phyloP scores from a whole-genome alignment of 2,113 vertebrate genomes.

The Microtus pennsylvanicus region DNA sequence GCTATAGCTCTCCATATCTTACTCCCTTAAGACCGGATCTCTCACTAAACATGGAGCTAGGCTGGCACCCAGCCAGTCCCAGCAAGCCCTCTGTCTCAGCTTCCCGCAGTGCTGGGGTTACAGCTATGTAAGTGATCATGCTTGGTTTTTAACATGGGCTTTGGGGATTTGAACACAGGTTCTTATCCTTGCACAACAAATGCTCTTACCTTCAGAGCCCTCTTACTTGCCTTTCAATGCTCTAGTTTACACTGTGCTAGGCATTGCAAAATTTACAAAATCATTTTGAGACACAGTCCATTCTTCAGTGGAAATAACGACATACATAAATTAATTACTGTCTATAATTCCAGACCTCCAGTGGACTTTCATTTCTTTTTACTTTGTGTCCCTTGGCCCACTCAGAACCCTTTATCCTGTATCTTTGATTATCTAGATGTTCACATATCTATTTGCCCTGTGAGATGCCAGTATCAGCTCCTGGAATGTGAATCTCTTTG shows the following conservation, averaged over 20 bases:
- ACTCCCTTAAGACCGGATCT: neutral
- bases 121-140: neutral
- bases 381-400: neutral
- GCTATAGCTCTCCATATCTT: no score
- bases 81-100: neutral
- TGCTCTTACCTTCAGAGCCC: neutral
- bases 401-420: neutral
- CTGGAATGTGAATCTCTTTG: neutral
- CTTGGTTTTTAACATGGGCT: neutral
- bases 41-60: neutral
- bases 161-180: neutral
- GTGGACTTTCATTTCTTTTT: neutral
- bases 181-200: no score
- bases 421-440: neutral
- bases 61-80: neutral
- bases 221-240: neutral
- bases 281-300: neutral
- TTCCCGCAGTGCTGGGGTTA: neutral
- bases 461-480: neutral
- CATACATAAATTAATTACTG: neutral
- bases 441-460: neutral
- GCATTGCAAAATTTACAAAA: neutral
- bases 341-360: neutral
- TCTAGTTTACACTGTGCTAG: neutral
- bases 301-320: neutral